A percentile compares a stretch with the other conserved stretches of the same genome.
Conservation (phyloP, 2,888 invertebrate species). For the Aproaerema taeniolella region DNA sequence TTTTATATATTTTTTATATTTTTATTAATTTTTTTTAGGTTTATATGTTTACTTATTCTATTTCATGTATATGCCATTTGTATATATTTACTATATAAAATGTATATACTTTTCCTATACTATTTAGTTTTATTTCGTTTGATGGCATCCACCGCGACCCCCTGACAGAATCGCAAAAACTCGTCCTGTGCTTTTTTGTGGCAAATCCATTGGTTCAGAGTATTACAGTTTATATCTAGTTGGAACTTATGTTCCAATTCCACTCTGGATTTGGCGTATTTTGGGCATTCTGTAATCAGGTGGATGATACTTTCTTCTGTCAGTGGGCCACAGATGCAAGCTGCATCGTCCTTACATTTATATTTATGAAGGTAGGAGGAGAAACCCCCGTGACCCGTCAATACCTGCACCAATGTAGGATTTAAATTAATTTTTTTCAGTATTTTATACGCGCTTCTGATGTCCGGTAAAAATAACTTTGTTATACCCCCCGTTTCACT, state of each 20-base stretch:
- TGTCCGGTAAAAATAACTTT: conserved; percentile 7
- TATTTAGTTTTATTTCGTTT: no score
- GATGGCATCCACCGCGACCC: neutral
- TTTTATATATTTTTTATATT: conserved; percentile 14
- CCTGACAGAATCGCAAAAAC: neutral
- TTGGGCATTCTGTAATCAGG: neutral
- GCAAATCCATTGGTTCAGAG: neutral
- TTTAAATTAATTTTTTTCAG: neutral
- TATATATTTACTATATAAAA: neutral
- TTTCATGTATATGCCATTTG: neutral
- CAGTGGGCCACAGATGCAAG: conserved; percentile 11
- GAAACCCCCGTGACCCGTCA: conserved; percentile 12
- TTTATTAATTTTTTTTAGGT: neutral
- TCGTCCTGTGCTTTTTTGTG: no score
- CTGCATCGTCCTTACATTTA: conserved; percentile 12
- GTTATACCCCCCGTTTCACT: neutral
- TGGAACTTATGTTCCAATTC: neutral
- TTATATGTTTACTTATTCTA: neutral
- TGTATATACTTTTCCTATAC: neutral
- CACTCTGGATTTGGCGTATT: neutral
- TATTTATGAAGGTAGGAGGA: conserved; percentile 8
- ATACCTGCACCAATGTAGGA: neutral
- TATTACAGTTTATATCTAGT: neutral
- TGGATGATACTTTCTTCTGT: neutral
- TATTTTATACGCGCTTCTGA: neutral